Evolutionary conservation across 2,797 vertebrate species (phyloP).

Genomic region (Vireo griseus): DNA sequence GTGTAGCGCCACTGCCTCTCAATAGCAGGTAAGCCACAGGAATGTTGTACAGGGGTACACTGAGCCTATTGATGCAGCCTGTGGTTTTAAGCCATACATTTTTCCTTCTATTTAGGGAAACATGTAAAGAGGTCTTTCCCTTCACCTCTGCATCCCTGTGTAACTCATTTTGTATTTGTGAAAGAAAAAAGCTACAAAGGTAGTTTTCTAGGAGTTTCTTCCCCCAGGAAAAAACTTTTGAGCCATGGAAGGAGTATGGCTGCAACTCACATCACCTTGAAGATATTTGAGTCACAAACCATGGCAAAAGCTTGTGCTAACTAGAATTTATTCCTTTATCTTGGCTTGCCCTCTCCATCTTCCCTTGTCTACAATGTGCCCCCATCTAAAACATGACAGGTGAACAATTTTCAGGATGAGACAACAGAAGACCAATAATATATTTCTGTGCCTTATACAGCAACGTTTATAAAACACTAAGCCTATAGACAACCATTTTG

Average conservation of each 20-base stretch:
- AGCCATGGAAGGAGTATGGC: neutral
- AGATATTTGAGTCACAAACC: neutral
- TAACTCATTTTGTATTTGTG: neutral
- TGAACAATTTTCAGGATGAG: neutral
- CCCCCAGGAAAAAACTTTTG: neutral
- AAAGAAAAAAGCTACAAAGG: neutral
- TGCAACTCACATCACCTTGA: neutral
- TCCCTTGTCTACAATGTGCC: neutral
- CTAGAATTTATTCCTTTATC: neutral
- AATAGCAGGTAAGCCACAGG: constrained; percentile 61
- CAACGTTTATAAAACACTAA: neutral
- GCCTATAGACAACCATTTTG: neutral
- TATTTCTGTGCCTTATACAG: neutral
- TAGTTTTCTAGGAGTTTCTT: neutral
- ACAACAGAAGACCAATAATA: neutral
- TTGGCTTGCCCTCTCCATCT: neutral
- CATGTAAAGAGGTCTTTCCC: neutral
- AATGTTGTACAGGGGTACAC: neutral
- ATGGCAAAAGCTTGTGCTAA: neutral
- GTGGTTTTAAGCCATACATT: neutral
- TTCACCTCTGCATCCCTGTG: neutral
- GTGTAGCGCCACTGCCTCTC: constrained; percentile 62
- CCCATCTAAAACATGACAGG: neutral
- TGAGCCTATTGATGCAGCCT: neutral
- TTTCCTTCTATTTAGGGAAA: neutral